phyloP scores from a whole-genome alignment of 2,113 vertebrate genomes.

The Athene noctua region DNA sequence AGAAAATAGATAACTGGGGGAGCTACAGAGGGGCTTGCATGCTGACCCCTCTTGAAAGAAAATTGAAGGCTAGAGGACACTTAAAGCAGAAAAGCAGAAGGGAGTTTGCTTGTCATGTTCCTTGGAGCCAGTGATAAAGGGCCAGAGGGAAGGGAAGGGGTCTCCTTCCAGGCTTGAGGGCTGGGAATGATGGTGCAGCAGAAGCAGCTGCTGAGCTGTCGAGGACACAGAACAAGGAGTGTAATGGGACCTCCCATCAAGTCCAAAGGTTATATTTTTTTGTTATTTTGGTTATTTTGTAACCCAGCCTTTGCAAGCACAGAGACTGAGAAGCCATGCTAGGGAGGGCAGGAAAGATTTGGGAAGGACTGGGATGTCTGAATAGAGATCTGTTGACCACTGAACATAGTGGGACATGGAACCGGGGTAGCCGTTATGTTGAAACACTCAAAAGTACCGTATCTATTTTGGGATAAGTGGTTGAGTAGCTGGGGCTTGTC shows the following conservation, averaged over 20 bases:
- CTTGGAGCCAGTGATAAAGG: neutral
- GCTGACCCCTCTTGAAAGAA: neutral
- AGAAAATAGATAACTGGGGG: neutral
- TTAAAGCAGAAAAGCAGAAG: neutral
- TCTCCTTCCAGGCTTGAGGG: neutral
- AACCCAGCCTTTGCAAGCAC: neutral
- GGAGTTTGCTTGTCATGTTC: neutral
- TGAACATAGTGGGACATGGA: neutral
- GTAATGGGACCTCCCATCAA: neutral
- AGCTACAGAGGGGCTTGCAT: neutral
- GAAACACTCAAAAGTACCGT: neutral
- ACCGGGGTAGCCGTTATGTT: accelerated
- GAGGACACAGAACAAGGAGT: neutral
- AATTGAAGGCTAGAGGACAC: neutral
- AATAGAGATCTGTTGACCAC: neutral
- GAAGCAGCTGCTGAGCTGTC: neutral
- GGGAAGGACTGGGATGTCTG: neutral
- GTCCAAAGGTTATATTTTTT: neutral
- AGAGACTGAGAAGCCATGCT: neutral
- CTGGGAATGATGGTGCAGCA: neutral
- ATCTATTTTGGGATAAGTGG: neutral
- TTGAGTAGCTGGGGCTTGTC: neutral
- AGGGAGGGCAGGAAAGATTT: neutral
- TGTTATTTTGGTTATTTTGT: neutral
- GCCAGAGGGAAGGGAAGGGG: neutral